Conservation (phyloP, 2,797 vertebrate genomes). For the Centropyge bicolor region DNA sequence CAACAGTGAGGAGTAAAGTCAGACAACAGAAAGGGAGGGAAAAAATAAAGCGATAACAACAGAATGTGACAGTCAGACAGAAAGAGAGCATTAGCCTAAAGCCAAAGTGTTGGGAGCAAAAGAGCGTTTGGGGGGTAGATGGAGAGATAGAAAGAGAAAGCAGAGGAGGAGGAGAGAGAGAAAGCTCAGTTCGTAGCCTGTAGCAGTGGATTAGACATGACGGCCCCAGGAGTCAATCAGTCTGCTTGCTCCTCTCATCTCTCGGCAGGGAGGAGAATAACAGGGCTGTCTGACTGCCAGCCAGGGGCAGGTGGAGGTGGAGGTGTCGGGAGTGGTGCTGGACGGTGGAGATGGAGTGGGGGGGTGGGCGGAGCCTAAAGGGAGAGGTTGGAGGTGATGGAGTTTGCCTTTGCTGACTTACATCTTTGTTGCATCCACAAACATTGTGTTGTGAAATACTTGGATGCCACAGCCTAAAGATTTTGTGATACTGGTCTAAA, state of each 20-base stretch:
- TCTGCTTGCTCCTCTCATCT: slow-evolving; percentile 69
- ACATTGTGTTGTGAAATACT: neutral
- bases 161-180: slow-evolving; percentile 21
- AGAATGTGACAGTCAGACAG: slow-evolving; percentile 63
- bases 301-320: slow-evolving; percentile 51
- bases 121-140: slow-evolving; percentile 45
- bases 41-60: slow-evolving; percentile 46
- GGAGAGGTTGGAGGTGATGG: slow-evolving; percentile 29
- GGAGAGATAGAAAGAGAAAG: slow-evolving; percentile 41
- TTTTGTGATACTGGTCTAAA: neutral
- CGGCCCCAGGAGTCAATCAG: slow-evolving; percentile 71
- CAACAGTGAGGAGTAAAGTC: slow-evolving; percentile 23
- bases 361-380: slow-evolving; percentile 23
- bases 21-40: slow-evolving; percentile 31
- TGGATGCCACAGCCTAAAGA: neutral
- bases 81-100: slow-evolving; percentile 67
- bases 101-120: slow-evolving; percentile 56
- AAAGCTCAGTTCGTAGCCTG: slow-evolving; percentile 54
- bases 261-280: slow-evolving; percentile 57
- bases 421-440: neutral
- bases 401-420: neutral
- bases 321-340: slow-evolving; percentile 27
- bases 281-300: slow-evolving; percentile 50
- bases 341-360: slow-evolving; percentile 30
- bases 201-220: slow-evolving; percentile 72